Evolutionary conservation across 2,113 vertebrate species (phyloP).

Genomic region (Typhlomys cinereus): DNA sequence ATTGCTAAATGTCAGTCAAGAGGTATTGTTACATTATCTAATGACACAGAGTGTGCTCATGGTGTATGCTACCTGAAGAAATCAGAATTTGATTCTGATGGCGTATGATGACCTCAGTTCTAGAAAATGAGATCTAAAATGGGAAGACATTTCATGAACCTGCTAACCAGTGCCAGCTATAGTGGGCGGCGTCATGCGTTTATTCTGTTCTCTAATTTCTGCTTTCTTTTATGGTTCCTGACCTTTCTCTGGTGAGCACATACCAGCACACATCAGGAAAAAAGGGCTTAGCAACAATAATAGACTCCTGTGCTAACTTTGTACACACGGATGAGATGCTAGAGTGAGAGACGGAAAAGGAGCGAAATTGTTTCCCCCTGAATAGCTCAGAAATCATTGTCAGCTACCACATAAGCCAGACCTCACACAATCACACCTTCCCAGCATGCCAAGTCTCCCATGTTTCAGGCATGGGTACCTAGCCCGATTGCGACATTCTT

Average conservation of each 20-base stretch:
- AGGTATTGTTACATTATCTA: background rate
- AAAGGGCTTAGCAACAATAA: constrained; percentile 11
- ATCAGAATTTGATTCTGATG: background rate
- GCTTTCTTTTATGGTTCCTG: background rate
- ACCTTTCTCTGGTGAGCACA: background rate
- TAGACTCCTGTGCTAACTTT: background rate
- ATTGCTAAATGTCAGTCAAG: background rate
- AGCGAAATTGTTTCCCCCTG: background rate
- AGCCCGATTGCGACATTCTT: background rate
- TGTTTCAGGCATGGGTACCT: background rate
- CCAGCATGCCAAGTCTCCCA: no score
- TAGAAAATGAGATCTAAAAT: background rate
- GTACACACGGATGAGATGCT: background rate
- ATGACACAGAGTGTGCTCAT: background rate
- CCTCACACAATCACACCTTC: background rate
- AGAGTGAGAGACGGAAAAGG: background rate
- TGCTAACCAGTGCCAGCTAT: background rate
- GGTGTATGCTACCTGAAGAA: background rate
- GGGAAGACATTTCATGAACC: background rate
- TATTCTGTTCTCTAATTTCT: constrained; percentile 32
- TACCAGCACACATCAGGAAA: background rate
- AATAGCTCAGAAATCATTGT: background rate
- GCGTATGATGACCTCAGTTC: background rate
- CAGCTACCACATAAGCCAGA: background rate
- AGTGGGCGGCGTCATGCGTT: background rate